Conservation (phyloP, 1,140 invertebrate genomes). For the Hypsibius dujardini region DNA sequence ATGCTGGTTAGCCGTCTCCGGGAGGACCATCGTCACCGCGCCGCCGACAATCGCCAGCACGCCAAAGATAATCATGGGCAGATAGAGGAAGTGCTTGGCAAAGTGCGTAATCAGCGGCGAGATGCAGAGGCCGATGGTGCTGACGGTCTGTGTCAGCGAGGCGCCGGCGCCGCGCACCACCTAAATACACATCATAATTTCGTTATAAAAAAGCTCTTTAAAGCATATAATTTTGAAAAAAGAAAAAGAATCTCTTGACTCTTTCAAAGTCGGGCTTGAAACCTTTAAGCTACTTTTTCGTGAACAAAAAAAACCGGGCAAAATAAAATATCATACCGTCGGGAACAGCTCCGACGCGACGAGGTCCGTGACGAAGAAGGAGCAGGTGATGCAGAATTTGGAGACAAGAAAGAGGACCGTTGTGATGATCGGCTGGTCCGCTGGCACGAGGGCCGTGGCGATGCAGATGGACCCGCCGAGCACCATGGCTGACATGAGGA, state of each 20-base stretch:
- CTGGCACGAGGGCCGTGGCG: slow-evolving; percentile 22
- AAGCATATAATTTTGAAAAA: too few relatives aligned
- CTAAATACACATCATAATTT: too few relatives aligned
- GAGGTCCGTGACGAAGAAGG: slow-evolving; percentile 12
- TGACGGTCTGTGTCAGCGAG: slow-evolving; percentile 1
- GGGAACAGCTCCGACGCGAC: slow-evolving; percentile 59
- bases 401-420: slow-evolving; percentile 1
- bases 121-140: background rate
- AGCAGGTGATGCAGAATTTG: slow-evolving; percentile 16
- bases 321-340: too few relatives aligned
- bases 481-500: slow-evolving; percentile 37
- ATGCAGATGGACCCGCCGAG: slow-evolving; percentile 40
- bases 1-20: slow-evolving; percentile 62
- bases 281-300: too few relatives aligned
- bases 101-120: slow-evolving; percentile 18
- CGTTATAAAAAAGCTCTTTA: too few relatives aligned
- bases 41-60: slow-evolving; percentile 58
- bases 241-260: too few relatives aligned
- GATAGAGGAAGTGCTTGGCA: slow-evolving; percentile 21
- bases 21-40: slow-evolving; percentile 57
- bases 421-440: slow-evolving; percentile 1
- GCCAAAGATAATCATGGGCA: slow-evolving; percentile 71
- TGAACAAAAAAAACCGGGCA: too few relatives aligned
- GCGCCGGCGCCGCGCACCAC: slow-evolving; percentile 45
- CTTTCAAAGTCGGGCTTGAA: too few relatives aligned